phyloP scores from a whole-genome alignment of 2,888 invertebrate species.

The Boloria selene region DNA sequence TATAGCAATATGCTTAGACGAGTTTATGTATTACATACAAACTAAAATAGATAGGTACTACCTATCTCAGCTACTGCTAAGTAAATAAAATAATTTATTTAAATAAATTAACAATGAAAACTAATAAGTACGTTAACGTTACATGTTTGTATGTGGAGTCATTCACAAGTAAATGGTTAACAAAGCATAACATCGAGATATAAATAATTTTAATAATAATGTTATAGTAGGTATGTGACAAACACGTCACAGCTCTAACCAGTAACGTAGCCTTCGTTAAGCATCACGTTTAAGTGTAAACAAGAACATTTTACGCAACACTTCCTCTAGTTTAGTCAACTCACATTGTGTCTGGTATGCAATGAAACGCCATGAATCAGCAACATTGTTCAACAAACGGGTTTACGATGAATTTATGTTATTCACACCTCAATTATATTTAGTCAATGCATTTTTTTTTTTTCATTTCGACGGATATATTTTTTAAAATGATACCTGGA shows the following conservation, averaged over 20 bases:
- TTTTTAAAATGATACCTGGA: background rate
- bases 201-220: background rate
- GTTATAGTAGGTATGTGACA: background rate
- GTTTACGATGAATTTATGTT: conserved; percentile 1
- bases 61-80: no score
- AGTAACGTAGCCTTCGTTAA: conserved; percentile 16
- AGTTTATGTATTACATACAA: no score
- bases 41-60: no score
- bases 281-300: conserved; percentile 23
- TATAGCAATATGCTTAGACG: no score
- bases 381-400: conserved; percentile 21
- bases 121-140: no score
- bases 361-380: conserved; percentile 27
- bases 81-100: no score
- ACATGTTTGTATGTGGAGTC: no score
- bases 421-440: conserved; percentile 4
- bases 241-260: conserved; percentile 2
- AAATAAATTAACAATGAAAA: no score
- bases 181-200: background rate
- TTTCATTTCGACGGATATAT: background rate
- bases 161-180: background rate
- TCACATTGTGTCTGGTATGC: conserved; percentile 25
- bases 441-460: background rate
- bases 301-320: conserved; percentile 23
- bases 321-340: conserved; percentile 25